Evolutionary conservation across 2,113 vertebrate species (phyloP).

Genomic region (Pelecanoides urinatrix): DNA sequence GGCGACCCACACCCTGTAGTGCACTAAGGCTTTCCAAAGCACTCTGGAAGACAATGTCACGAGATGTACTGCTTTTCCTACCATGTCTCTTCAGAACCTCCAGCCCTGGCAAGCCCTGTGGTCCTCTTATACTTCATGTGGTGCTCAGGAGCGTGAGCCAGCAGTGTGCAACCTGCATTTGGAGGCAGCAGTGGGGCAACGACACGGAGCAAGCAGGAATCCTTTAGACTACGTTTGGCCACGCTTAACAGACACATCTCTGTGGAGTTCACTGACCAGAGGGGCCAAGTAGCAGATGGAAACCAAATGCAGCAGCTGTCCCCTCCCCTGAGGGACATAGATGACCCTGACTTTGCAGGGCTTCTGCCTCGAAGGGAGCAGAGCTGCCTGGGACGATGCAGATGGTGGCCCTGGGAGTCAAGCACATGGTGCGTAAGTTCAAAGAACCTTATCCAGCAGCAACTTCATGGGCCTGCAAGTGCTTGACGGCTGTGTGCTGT

Average conservation of each 20-base stretch:
- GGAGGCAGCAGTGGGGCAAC: background rate
- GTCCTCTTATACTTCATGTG: background rate
- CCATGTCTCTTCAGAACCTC: background rate
- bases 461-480: background rate
- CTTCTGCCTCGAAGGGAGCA: background rate
- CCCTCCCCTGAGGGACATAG: background rate
- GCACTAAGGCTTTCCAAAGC: background rate
- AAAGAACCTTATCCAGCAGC: background rate
- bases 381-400: accelerated
- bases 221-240: background rate
- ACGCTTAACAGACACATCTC: background rate
- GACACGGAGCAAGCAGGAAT: background rate
- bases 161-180: background rate
- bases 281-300: background rate
- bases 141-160: background rate
- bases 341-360: background rate
- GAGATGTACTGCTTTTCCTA: background rate
- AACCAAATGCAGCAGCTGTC: background rate
- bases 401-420: background rate
- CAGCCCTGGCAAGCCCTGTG: background rate
- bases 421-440: background rate
- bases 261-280: background rate
- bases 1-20: no score
- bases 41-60: background rate
- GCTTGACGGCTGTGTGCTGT: background rate